A percentile compares a stretch with the other conserved stretches of the same genome.
Conservation (phyloP, 2,113 vertebrate species). For the Ailuropoda melanoleuca region DNA sequence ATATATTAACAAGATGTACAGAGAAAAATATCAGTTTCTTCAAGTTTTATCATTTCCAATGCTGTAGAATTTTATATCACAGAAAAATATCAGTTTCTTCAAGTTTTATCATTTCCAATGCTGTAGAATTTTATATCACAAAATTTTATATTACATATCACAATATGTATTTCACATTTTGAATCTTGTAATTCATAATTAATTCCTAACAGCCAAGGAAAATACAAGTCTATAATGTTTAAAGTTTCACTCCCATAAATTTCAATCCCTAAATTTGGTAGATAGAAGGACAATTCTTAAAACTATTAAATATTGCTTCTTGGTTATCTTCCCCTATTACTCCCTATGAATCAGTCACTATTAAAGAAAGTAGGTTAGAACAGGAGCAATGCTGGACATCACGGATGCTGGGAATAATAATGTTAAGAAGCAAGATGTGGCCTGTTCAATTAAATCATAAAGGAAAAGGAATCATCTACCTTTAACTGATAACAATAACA, state of each 20-base stretch:
- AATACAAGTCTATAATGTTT: neutral
- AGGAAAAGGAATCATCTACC: neutral
- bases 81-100: neutral
- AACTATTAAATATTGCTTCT: neutral
- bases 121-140: neutral
- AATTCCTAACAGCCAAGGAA: neutral
- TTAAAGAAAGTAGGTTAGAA: neutral
- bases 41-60: neutral
- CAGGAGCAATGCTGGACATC: neutral
- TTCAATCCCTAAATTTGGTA: neutral
- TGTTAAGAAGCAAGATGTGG: slow-evolving; percentile 1
- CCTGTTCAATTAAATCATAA: neutral
- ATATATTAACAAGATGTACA: neutral
- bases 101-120: neutral
- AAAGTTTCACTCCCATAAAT: neutral
- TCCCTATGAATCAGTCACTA: neutral
- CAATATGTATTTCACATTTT: neutral
- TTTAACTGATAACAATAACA: neutral
- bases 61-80: neutral
- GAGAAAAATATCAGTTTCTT: neutral
- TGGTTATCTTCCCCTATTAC: neutral
- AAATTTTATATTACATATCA: too few species aligned
- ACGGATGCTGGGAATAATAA: neutral
- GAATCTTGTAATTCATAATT: neutral
- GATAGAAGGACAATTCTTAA: neutral